These are phyloP conservation scores for Triplophysa bombifrons DNA, from an alignment of 2,797 vertebrate species.

Conservation along the genomic window DNA sequence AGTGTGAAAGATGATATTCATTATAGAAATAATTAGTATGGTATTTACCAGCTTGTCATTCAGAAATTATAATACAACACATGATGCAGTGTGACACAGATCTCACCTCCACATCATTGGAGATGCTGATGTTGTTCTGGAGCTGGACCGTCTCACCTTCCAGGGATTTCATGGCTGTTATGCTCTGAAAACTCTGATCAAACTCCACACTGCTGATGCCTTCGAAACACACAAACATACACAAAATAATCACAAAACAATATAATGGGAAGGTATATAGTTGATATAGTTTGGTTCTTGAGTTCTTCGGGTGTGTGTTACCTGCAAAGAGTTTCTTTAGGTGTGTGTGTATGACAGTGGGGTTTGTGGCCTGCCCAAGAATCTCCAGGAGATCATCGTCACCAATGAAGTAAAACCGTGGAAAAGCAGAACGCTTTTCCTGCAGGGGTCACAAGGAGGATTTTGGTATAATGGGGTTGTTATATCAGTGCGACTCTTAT, in stretches of 20 bases:
- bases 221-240: conserved; percentile 59
- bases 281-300: not conserved
- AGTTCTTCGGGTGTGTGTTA: conserved; percentile 58
- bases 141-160: conserved; percentile 92
- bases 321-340: conserved; percentile 98
- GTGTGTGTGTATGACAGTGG: conserved; percentile 92
- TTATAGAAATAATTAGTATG: too few relatives aligned
- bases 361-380: conserved; percentile 93
- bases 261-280: too few relatives aligned
- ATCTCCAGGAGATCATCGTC: conserved; percentile 97
- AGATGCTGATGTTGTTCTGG: conserved; percentile 85
- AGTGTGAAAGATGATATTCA: too few relatives aligned
- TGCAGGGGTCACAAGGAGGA: conserved; percentile 59
- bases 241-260: not conserved
- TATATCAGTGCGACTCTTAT: too few relatives aligned
- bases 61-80: too few relatives aligned
- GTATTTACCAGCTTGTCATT: too few relatives aligned
- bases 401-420: conserved; percentile 96
- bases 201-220: conserved; percentile 94
- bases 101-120: conserved; percentile 90
- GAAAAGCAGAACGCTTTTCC: conserved; percentile 97
- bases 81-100: not conserved
- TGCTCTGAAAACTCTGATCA: conserved; percentile 87
- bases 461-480: too few relatives aligned
- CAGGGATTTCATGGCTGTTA: conserved; percentile 92